phyloP scores from a whole-genome alignment of 2,113 vertebrate species.

The Centropus bengalensis region DNA sequence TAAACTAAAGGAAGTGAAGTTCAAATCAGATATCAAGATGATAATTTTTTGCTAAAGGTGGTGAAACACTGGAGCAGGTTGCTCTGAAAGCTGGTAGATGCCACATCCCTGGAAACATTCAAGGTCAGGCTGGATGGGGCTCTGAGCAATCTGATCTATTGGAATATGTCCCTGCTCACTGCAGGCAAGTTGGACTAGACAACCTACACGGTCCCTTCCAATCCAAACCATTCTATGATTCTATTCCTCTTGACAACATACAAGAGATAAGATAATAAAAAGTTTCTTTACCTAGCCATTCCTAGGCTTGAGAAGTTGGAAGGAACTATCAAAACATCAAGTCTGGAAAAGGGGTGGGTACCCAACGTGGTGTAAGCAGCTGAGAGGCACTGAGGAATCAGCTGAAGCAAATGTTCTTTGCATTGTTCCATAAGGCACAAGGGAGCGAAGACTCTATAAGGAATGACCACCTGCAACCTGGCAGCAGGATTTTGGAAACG shows the following conservation, averaged over 20 bases:
- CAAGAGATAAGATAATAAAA: neutral
- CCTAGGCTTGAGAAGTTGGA: constrained; percentile 93
- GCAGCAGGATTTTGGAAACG: constrained; percentile 81
- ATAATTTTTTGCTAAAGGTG: too few species aligned
- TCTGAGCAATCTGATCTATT: too few species aligned
- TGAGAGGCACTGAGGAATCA: constrained; percentile 86
- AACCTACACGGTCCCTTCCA: too few species aligned
- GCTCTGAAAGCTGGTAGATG: too few species aligned
- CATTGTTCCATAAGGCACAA: constrained; percentile 75
- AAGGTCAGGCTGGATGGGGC: too few species aligned
- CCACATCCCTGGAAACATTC: too few species aligned
- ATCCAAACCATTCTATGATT: too few species aligned
- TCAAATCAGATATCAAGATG: too few species aligned
- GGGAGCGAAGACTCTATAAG: constrained; percentile 89
- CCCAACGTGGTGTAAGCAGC: constrained; percentile 86
- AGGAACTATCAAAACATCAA: constrained; percentile 93
- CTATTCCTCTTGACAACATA: neutral
- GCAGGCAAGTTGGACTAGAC: too few species aligned
- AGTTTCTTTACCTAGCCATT: constrained; percentile 92
- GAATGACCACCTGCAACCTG: constrained; percentile 81
- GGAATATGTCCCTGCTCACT: too few species aligned
- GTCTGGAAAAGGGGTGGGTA: constrained; percentile 91
- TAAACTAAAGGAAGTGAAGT: too few species aligned
- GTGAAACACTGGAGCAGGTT: too few species aligned
- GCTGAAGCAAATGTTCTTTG: constrained; percentile 76